Evolutionary conservation across 2,888 invertebrate genomes (phyloP).

Genomic region (Synergus gifuensis): DNA sequence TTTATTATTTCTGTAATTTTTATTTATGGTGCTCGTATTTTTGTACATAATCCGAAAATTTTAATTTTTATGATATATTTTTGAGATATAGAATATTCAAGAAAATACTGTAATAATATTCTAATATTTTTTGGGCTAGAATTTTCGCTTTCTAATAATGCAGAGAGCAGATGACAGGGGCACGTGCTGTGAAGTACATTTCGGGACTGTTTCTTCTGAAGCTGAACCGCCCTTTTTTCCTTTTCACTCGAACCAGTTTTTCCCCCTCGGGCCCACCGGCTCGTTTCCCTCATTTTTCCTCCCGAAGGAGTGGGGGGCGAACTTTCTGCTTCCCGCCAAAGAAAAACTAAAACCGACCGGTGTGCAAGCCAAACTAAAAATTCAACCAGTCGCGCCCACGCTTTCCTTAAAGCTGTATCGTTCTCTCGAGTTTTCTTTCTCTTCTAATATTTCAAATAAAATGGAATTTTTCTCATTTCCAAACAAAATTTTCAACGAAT

Average conservation of each 20-base stretch:
- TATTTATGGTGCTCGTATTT: neutral
- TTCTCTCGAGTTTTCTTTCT: neutral
- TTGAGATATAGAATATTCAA: neutral
- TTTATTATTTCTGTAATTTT: neutral
- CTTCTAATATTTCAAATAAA: neutral
- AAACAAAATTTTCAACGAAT: neutral
- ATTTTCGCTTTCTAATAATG: conserved; percentile 14
- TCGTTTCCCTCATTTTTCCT: conserved; percentile 32
- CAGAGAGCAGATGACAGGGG: conserved; percentile 34
- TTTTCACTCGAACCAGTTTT: conserved; percentile 22
- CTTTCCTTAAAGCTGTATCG: conserved; percentile 6
- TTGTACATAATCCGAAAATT: neutral
- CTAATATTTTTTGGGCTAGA: neutral
- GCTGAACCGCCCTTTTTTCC: conserved; percentile 24
- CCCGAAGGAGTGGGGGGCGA: conserved; percentile 22
- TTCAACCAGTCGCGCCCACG: conserved; percentile 33
- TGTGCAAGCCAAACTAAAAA: conserved; percentile 17
- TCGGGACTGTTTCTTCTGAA: neutral
- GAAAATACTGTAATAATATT: neutral
- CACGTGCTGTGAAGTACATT: conserved; percentile 32
- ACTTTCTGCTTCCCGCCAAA: conserved; percentile 39
- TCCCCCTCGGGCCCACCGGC: neutral
- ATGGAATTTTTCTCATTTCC: conserved; percentile 1
- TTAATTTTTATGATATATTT: neutral
- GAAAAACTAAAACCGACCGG: conserved; percentile 16